Evolutionary conservation across 1,140 invertebrate species (phyloP).

Genomic region (Cydia splendana): DNA sequence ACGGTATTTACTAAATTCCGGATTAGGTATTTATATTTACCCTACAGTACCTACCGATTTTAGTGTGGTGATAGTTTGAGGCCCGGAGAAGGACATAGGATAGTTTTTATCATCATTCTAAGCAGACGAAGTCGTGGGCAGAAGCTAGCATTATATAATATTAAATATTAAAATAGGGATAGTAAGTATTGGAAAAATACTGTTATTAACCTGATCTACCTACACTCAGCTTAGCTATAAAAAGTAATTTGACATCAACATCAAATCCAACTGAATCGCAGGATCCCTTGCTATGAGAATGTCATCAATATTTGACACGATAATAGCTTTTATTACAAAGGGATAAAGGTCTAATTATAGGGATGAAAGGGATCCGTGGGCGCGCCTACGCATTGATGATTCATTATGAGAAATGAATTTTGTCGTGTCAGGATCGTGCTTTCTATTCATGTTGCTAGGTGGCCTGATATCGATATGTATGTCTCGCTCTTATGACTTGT

Average conservation of each 20-base stretch:
- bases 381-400: slow-evolving; percentile 30
- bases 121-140: too few species aligned
- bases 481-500: not conserved
- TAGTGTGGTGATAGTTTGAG: too few species aligned
- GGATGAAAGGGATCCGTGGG: slow-evolving; percentile 17
- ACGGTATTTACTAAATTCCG: too few species aligned
- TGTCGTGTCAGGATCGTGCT: slow-evolving; percentile 15
- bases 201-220: slow-evolving; percentile 1
- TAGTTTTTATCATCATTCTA: too few species aligned
- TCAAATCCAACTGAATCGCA: slow-evolving; percentile 2
- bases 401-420: slow-evolving; percentile 26
- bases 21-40: too few species aligned
- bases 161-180: too few species aligned
- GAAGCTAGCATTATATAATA: too few species aligned
- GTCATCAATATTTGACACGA: not conserved
- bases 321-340: slow-evolving; percentile 17
- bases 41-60: too few species aligned
- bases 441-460: slow-evolving; percentile 13
- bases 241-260: slow-evolving; percentile 25
- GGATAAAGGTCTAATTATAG: not conserved
- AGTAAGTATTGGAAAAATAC: too few species aligned
- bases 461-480: slow-evolving; percentile 1
- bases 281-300: not conserved
- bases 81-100: too few species aligned
- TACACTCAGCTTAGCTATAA: not conserved